Conservation (phyloP, 92 coral and sea anemone species). For the Diadumene lineata region DNA sequence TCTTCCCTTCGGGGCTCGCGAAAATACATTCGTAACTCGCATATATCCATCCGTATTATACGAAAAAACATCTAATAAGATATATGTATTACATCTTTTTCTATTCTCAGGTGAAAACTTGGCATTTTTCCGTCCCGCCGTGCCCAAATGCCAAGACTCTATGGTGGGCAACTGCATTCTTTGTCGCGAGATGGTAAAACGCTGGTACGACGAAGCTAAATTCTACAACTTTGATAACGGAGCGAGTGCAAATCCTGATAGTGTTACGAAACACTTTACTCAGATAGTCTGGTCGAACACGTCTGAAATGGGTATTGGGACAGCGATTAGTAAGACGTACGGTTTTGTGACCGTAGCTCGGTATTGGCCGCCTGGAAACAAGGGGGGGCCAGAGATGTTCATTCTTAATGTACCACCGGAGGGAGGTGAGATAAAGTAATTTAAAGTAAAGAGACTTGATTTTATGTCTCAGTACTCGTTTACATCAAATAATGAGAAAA, state of each 20-base stretch:
- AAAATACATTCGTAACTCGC: too few species aligned
- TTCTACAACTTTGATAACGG: conserved; percentile 85
- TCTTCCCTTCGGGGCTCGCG: too few species aligned
- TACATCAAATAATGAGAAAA: too few species aligned
- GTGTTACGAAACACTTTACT: conserved; percentile 74
- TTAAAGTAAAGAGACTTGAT: too few species aligned
- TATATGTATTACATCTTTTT: background rate
- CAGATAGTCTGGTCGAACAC: conserved; percentile 90
- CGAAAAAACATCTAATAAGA: too few species aligned
- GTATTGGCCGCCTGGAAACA: conserved; percentile 84
- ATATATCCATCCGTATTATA: too few species aligned
- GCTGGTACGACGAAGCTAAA: conserved; percentile 90
- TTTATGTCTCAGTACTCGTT: too few species aligned
- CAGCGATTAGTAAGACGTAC: conserved; percentile 87
- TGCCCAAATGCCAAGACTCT: conserved; percentile 79
- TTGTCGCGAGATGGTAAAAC: conserved; percentile 91
- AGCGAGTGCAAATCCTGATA: conserved; percentile 42
- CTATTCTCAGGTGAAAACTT: conserved; percentile 77
- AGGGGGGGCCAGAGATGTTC: conserved; percentile 47
- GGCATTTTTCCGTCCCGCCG: conserved; percentile 84
- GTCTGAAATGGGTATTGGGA: conserved; percentile 93
- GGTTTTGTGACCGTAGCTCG: conserved; percentile 94
- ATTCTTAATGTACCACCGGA: conserved; percentile 83
- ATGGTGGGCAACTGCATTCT: conserved; percentile 76
- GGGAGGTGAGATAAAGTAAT: conserved; percentile 66